Conservation (phyloP, 2,113 vertebrate species). For the Chionodraco myersi region DNA sequence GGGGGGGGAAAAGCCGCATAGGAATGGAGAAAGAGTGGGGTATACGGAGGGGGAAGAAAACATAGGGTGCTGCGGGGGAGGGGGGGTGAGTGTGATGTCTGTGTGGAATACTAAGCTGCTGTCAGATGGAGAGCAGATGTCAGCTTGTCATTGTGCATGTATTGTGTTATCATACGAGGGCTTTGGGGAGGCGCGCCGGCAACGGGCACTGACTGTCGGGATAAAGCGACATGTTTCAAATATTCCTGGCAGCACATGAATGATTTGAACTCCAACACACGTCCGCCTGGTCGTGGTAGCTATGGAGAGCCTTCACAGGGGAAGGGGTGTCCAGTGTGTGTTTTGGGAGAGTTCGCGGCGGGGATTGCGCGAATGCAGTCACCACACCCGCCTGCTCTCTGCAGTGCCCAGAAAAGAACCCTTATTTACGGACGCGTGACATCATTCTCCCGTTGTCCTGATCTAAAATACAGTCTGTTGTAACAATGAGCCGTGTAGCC, state of each 20-base stretch:
- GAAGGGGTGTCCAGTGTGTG: constrained; percentile 9
- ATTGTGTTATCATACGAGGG: constrained; percentile 46
- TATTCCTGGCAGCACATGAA: constrained; percentile 49
- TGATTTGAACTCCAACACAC: constrained; percentile 67
- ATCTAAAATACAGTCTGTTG: constrained; percentile 22
- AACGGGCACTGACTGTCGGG: constrained; percentile 45
- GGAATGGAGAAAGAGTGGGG: constrained; percentile 74
- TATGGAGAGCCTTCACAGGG: constrained; percentile 28
- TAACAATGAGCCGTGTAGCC: constrained; percentile 25
- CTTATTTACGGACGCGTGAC: constrained; percentile 81
- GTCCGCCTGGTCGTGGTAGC: constrained; percentile 37
- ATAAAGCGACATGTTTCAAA: constrained; percentile 29
- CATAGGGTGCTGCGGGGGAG: constrained; percentile 17
- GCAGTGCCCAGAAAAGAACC: constrained; percentile 82
- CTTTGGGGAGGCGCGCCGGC: constrained; percentile 49
- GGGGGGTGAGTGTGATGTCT: constrained; percentile 66
- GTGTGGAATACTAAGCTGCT: constrained; percentile 86
- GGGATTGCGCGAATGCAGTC: constrained; percentile 82
- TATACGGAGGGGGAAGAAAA: constrained; percentile 37
- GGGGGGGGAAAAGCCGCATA: constrained; percentile 73
- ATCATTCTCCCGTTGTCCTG: constrained; percentile 64
- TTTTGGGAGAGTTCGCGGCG: constrained; percentile 44
- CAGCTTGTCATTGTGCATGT: constrained; percentile 74
- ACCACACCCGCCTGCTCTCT: constrained; percentile 85
- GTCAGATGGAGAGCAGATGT: constrained; percentile 85